A percentile compares a stretch with the other conserved stretches of the same genome.
These are phyloP conservation scores for Psammodynastes pulverulentus DNA, from an alignment of 2,113 vertebrate species.

Conservation along the genomic window DNA sequence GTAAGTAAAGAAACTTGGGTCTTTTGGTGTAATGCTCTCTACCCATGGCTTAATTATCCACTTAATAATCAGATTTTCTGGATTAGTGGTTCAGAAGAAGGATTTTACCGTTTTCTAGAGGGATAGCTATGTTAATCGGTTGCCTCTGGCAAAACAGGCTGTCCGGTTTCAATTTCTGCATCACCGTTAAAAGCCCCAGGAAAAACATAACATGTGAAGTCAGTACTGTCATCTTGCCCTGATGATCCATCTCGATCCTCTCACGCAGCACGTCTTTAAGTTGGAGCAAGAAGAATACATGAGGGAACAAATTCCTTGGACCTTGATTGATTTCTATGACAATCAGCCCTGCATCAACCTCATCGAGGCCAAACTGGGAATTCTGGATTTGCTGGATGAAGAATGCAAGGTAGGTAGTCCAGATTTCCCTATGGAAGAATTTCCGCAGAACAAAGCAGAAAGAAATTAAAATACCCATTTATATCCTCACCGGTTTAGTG, in stretches of 20 bases:
- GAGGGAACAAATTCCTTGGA: constrained; percentile 99
- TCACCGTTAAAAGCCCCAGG: constrained; percentile 29
- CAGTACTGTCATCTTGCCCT: background rate
- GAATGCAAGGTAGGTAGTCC: constrained; percentile 85
- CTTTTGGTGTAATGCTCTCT: constrained; percentile 51
- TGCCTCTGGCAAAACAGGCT: background rate
- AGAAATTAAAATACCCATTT: background rate
- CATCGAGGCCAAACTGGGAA: constrained; percentile 94
- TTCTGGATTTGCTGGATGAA: constrained; percentile 94
- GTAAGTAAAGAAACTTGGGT: constrained; percentile 74
- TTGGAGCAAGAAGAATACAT: constrained; percentile 98
- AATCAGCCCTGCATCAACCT: constrained; percentile 99
- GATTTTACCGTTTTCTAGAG: constrained; percentile 11
- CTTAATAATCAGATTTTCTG: constrained; percentile 51
- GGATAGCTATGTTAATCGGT: background rate
- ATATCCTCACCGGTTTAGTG: no score
- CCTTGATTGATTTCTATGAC: constrained; percentile 98
- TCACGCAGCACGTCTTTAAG: constrained; percentile 92
- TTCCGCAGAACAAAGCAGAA: background rate
- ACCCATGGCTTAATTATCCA: constrained; percentile 15
- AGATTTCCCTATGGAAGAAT: background rate
- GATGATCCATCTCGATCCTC: constrained; percentile 16
- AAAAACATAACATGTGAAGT: constrained; percentile 23
- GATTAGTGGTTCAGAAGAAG: constrained; percentile 29
- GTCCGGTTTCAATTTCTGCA: constrained; percentile 19